Evolutionary conservation across 2,113 vertebrate species (phyloP).

Genomic region (Rhea pennata): DNA sequence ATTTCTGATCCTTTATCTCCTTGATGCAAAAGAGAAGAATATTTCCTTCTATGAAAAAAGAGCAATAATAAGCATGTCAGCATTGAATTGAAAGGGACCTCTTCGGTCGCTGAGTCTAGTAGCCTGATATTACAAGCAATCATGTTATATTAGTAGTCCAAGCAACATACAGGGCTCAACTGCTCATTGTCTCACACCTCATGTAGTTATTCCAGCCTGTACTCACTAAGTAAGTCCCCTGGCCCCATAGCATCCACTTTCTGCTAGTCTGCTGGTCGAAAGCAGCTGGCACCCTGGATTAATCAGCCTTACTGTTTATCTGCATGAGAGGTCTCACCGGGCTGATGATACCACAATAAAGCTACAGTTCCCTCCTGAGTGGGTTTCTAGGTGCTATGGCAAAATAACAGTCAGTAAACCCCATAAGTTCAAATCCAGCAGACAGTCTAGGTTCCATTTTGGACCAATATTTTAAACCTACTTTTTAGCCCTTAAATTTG

Average conservation of each 20-base stretch:
- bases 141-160: background rate
- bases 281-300: background rate
- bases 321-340: background rate
- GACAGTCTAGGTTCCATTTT: background rate
- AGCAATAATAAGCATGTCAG: background rate
- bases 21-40: background rate
- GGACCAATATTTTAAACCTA: background rate
- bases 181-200: background rate
- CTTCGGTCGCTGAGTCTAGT: background rate
- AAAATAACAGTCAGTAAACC: background rate
- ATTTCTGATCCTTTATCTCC: background rate
- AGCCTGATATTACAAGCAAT: background rate
- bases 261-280: background rate
- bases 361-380: background rate
- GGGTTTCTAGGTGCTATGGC: background rate
- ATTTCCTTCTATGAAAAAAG: background rate
- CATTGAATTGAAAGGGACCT: background rate
- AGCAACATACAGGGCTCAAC: rapidly evolving
- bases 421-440: background rate
- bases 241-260: background rate
- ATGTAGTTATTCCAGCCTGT: background rate
- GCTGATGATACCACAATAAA: rapidly evolving
- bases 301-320: background rate
- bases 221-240: background rate
- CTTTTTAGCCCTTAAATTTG: background rate